Base-by-base conservation (phyloP, 2,113 vertebrate genomes). In the Megaleporinus macrocephalus region DNA sequence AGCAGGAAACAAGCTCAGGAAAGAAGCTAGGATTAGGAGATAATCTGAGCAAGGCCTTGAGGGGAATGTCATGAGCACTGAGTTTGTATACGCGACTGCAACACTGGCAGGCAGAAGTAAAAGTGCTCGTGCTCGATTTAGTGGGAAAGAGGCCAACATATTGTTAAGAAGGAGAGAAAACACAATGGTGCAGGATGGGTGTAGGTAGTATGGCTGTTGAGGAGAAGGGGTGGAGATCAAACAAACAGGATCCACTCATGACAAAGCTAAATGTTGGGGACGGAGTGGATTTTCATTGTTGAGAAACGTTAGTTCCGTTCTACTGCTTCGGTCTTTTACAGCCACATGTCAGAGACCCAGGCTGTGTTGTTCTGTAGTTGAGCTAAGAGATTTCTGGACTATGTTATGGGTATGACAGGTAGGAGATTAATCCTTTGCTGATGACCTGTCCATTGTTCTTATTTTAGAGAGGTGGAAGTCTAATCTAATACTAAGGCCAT, bases 131-230 rank as follows among this genome's bases (percentile, higher is more conserved):
- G 62, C 49, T 68, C 41, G 20, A 69, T 68, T 47, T 41, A 59
- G 57, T 65, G 66, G 77, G 85, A 76, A 76, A 44, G 36, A 41
- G 76, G 76, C 76, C 75, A 51, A 30, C 13, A 3, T 53, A 75
- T 80, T 76, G 69, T 74, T 62, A 33, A 44, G 14, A 1, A 36
- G 15, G 11, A 70, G 53, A 55, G 55, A 65, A 10, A 79, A 69
- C 66, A 83, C 82, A 78, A 84, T 68, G 51, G 68, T 68, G 76
- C 77, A 78, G 86, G 80, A 84, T 84, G 86, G 77, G 83, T 80
- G 83, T 71, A 76, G 81, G 83, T 36, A 51, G 51, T 77, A 57
- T 51, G 16, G 51, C 61, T 53, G 65, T 41, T 26, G 47, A 69
- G 74, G 27, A 22, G 66, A 80, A 57, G 11, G n/a, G 71, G 57